Evolutionary conservation across 1,140 invertebrate species (phyloP).

Genomic region (Platyscapa corneri): DNA sequence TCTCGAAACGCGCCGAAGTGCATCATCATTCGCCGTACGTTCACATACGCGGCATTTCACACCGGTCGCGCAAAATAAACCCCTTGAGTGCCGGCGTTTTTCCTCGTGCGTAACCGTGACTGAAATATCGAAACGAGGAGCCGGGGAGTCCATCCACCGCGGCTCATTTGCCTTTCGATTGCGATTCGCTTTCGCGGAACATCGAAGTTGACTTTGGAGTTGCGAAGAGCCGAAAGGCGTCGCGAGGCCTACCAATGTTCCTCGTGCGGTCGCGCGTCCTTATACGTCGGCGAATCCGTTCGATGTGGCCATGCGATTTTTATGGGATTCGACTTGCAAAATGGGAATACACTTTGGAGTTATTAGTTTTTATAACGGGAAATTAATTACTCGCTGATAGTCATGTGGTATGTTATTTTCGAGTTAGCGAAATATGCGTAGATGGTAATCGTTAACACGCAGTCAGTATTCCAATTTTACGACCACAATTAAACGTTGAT

Average conservation of each 20-base stretch:
- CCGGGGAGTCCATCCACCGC: background rate
- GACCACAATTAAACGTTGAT: background rate
- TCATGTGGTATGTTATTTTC: too few relatives aligned
- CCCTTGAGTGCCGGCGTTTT: background rate
- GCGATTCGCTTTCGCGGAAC: slow-evolving; percentile 12
- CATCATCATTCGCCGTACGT: too few relatives aligned
- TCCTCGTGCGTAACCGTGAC: slow-evolving; percentile 3
- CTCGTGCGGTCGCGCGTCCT: background rate
- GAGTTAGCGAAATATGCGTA: background rate
- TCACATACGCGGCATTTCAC: too few relatives aligned
- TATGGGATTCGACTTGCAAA: too few relatives aligned
- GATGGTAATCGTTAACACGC: too few relatives aligned
- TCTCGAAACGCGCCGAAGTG: too few relatives aligned
- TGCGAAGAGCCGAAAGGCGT: background rate
- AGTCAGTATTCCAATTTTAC: background rate
- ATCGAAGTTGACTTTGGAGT: background rate
- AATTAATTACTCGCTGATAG: background rate
- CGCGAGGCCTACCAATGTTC: background rate
- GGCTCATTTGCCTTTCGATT: slow-evolving; percentile 37
- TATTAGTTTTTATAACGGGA: background rate
- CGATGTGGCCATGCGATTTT: too few relatives aligned
- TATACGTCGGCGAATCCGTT: too few relatives aligned
- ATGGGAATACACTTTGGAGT: background rate
- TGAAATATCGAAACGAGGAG: background rate
- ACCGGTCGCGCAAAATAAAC: too few relatives aligned